Conservation (phyloP, 2,888 invertebrate genomes). For the Byasa hedistus region DNA sequence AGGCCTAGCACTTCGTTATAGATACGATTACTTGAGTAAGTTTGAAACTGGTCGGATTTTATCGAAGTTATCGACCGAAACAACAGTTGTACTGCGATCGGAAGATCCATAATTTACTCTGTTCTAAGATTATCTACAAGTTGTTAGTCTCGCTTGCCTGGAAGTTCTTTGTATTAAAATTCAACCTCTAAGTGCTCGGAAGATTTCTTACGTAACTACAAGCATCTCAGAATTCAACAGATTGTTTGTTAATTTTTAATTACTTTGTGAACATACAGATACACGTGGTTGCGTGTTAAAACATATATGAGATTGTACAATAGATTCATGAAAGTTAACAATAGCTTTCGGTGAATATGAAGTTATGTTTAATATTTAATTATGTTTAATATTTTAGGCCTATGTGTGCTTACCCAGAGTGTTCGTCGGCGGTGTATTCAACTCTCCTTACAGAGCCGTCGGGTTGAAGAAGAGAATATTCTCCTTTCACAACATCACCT, state of each 20-base stretch:
- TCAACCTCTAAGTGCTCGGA: slow-evolving; percentile 13
- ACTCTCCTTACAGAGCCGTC: slow-evolving; percentile 78
- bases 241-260: not conserved
- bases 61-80: slow-evolving; percentile 67
- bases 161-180: slow-evolving; percentile 38
- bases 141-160: slow-evolving; percentile 63
- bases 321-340: not conserved
- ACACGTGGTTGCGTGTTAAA: not conserved
- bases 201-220: slow-evolving; percentile 6
- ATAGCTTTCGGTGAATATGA: too few species aligned
- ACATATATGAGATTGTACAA: not conserved
- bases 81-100: slow-evolving; percentile 51
- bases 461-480: slow-evolving; percentile 77
- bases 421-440: slow-evolving; percentile 78
- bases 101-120: slow-evolving; percentile 39
- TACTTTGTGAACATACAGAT: not conserved
- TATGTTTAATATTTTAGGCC: too few species aligned
- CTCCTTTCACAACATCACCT: slow-evolving; percentile 75
- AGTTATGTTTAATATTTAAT: too few species aligned
- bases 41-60: slow-evolving; percentile 45
- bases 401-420: slow-evolving; percentile 67
- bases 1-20: slow-evolving; percentile 11
- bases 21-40: slow-evolving; percentile 19
- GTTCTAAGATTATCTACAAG: slow-evolving; percentile 36
- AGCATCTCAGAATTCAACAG: not conserved